Evolutionary conservation across 2,888 invertebrate species (phyloP).

Genomic region (Pomacea canaliculata): DNA sequence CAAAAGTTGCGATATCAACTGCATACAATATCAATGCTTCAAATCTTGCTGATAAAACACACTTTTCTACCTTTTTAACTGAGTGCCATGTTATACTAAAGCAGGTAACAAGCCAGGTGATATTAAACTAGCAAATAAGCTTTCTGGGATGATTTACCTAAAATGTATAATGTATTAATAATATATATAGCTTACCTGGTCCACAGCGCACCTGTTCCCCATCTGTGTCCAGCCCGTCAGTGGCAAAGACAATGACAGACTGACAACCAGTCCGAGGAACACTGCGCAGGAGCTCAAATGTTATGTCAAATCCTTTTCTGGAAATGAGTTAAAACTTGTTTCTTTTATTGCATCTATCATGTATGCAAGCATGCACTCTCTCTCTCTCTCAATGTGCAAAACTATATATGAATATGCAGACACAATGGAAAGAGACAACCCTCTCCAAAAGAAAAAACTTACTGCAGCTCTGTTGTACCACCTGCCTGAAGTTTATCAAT

Average conservation of each 20-base stretch:
- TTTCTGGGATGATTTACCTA: no score
- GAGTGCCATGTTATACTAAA: no score
- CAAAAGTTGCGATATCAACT: no score
- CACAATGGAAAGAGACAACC: background rate
- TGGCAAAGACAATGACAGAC: slow-evolving; percentile 68
- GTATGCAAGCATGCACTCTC: background rate
- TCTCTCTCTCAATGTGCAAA: no score
- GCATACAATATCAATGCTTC: no score
- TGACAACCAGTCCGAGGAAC: slow-evolving; percentile 68
- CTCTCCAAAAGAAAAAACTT: slow-evolving; percentile 35
- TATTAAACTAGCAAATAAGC: no score
- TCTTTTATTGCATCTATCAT: background rate
- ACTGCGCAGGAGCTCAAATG: slow-evolving; percentile 65
- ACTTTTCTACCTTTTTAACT: no score
- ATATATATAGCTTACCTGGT: slow-evolving; percentile 51
- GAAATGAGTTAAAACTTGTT: background rate
- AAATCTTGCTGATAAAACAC: no score
- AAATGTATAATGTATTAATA: no score
- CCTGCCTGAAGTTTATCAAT: slow-evolving; percentile 67
- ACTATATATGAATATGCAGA: slow-evolving; percentile 10
- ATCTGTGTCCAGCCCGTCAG: slow-evolving; percentile 70
- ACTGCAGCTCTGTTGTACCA: slow-evolving; percentile 70
- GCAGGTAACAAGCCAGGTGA: no score
- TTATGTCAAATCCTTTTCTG: slow-evolving; percentile 67
- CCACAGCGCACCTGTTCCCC: slow-evolving; percentile 70